Evolutionary conservation across 2,888 invertebrate species (phyloP), one percentile per base, ranked within the genome.

Genomic region (Tipula confusa): DNA sequence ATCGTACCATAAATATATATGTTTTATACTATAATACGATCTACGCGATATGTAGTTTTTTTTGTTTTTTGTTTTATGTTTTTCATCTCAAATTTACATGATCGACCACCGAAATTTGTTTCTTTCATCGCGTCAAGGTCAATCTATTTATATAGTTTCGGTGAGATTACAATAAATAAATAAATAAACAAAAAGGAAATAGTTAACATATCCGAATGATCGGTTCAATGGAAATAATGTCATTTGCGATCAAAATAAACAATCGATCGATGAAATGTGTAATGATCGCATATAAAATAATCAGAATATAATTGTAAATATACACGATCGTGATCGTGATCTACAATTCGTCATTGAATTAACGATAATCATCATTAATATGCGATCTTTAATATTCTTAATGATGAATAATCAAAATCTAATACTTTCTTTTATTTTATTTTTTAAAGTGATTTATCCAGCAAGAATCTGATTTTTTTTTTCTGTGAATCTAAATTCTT

Each of bases 261-360:
- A n/a, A n/a, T n/a, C n/a, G n/a, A n/a, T n/a, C n/a, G n/a, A n/a
- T n/a, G n/a, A n/a, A n/a, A n/a, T n/a, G n/a, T 9, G 36, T 36
- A 43, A 43, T 43, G 43, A 43, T 43, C 43, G 43, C 64, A 64
- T 64, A 36, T 43, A 43, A 2, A 7, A 3, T 15, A n/a, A 43
- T 64, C 48, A 18, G 2, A n/a, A 43, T 43, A 31, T 31, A 31
- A 3, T 31, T 7, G 43, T 43, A n/a, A n/a, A n/a, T n/a, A 64
- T 48, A 18, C 18, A 18, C 64, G 64, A 64, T 64, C 64, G n/a
- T n/a, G 64, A 64, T 64, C 64, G 64, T 64, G 64, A 64, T 64
- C 64, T 64, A 64, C 11, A 64, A 64, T 24, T 64, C 64, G 64
- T 64, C 64, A 64, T 64, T 64, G 64, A 64, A 64, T 64, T 64